Evolutionary conservation across 1,140 invertebrate genomes (phyloP), one percentile per base, ranked within the genome.

Genomic region (Temnothorax curvispinosus): DNA sequence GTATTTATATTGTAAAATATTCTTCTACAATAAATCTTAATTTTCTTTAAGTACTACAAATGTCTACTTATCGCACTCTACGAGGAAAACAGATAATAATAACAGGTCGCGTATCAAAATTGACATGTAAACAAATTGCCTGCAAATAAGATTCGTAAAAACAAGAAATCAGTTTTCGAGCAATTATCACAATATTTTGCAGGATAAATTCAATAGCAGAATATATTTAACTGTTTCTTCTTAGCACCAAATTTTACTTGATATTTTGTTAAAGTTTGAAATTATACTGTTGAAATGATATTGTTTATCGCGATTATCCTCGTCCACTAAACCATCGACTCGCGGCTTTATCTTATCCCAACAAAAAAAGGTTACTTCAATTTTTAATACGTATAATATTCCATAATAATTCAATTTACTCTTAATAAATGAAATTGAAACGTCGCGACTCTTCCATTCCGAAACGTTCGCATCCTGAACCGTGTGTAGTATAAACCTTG

Each of bases 61-160:
- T 35, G 32, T 32, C 7, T 13, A 27, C 13, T 67, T 67, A 67
- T 67, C 38, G 18, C 13, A 6, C 0, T 18, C 65, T 11, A 41
- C 2, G 18, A 80, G 32, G 11, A 67, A 67, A 67, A 52, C 32
- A 78, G 60, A 65, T 78, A 64, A 77, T 64, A 64, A 64, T 65
- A 38, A 41, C 2, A 11, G 47, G 54, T 0, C 4, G 3, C 38
- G 4, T 11, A 50, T 47, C 32, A 47, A 69, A n/a, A 52, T 4
- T 27, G 41, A 4, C 41, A 71, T 1, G 9, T 50, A 38, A 80
- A 65, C 15, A 64, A 52, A 65, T 15, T 18, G 5, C 6, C 5
- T 41, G 21, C 13, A 13, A 80, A 80, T 27, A 54, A 56, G 35
- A 80, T 5, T 47, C 9, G 27, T 41, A 41, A 80, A 80, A 69